Conservation (phyloP, 2,113 vertebrate genomes). For the Chunga burmeisteri region DNA sequence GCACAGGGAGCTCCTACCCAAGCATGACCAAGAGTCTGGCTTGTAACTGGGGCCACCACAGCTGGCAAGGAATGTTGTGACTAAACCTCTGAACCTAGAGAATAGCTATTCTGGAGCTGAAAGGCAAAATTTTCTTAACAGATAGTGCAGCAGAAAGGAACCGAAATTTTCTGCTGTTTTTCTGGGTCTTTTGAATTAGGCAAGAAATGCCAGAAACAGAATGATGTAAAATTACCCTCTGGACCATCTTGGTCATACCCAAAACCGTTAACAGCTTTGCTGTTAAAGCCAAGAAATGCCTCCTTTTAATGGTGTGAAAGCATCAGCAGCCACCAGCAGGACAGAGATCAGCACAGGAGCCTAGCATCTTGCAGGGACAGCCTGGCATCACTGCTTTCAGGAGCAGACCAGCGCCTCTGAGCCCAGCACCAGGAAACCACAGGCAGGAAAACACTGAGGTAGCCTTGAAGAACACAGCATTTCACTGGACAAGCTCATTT, state of each 20-base stretch:
- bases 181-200: neutral
- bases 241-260: neutral
- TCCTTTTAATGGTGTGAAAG: neutral
- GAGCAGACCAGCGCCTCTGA: neutral
- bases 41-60: neutral
- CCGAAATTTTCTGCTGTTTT: neutral
- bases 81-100: neutral
- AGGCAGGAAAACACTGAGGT: neutral
- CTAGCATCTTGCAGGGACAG: fast-evolving
- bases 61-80: neutral
- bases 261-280: neutral
- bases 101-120: neutral
- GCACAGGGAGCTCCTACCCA: neutral
- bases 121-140: neutral
- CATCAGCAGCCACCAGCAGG: neutral
- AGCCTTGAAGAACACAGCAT: neutral
- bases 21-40: neutral
- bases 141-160: neutral
- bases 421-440: neutral
- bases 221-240: neutral
- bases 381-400: neutral
- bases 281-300: neutral
- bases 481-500: neutral
- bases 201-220: neutral
- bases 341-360: neutral